Conservation (phyloP, 2,113 vertebrate genomes). For the Semicossyphus pulcher region DNA sequence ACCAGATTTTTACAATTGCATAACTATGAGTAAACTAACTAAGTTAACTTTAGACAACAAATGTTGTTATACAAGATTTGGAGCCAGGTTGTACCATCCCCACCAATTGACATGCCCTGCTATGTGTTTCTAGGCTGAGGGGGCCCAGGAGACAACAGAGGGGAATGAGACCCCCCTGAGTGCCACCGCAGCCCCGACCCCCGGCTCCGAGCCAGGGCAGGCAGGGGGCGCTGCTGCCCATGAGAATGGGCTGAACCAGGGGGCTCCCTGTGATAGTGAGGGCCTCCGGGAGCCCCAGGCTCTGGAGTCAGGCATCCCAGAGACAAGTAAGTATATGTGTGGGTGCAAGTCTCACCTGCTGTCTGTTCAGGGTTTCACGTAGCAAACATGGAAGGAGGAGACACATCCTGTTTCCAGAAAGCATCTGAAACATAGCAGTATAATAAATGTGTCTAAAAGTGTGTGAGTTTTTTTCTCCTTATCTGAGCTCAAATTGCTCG, state of each 20-base stretch:
- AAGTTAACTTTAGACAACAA: no score
- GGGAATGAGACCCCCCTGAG: constrained; percentile 79
- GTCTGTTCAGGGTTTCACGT: not conserved
- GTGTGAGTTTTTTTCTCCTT: not conserved
- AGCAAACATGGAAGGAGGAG: not conserved
- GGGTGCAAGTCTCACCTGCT: not conserved
- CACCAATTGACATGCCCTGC: constrained; percentile 73
- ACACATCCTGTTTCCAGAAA: not conserved
- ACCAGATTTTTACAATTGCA: no score
- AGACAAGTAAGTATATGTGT: constrained; percentile 92
- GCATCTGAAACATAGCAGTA: no score
- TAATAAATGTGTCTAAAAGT: no score
- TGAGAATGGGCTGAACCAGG: constrained; percentile 88
- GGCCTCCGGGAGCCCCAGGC: constrained; percentile 88
- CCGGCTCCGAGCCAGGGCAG: constrained; percentile 52
- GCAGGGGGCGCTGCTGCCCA: constrained; percentile 75
- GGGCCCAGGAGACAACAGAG: constrained; percentile 83
- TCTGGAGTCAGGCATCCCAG: constrained; percentile 93
- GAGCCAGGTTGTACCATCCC: constrained; percentile 51
- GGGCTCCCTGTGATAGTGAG: constrained; percentile 77
- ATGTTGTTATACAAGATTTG: no score
- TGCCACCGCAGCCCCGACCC: constrained; percentile 72
- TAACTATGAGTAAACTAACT: no score
- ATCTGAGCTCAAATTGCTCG: not conserved
- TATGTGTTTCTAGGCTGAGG: constrained; percentile 91